Base-by-base conservation (phyloP, 1,140 invertebrate genomes). In the Macrosteles quadrilineatus region DNA sequence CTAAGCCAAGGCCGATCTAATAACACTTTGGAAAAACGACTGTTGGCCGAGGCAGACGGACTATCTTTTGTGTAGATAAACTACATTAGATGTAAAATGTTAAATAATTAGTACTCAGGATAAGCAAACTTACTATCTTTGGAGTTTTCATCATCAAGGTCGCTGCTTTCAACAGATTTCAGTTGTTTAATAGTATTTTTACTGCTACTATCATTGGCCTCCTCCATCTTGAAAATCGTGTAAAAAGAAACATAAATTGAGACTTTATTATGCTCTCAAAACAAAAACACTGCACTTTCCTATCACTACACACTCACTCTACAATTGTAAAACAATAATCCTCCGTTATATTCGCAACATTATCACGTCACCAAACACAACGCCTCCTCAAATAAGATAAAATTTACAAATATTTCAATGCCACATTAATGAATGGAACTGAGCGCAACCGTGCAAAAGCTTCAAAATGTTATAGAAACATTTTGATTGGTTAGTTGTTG, bases 111-210 rank as follows among this genome's bases (percentile, higher is more conserved):
- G n/a, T n/a, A n/a, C n/a, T n/a, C n/a, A n/a, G n/a, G n/a, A n/a
- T n/a, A n/a, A n/a, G n/a, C n/a, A n/a, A 40, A 25, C 63, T 43
- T 43, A 66, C 63, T 30, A 45, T 43, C 63, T 45, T 45, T 66
- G 21, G 63, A 45, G 29, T 66, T 66, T 40, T 66, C 63, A 9
- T 66, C 63, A 25, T 66, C 63, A 17, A 66, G 19, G 25, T 66
- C 63, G 31, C 63, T 66, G 3, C n/a, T 66, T 45, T 66, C 63
- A 27, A 66, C 40, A 19, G 63, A 66, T 66, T 66, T 66, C 2
- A 66, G 11, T 66, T 66, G 63, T 66, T 64, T 64, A n/a, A 66
- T 45, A 23, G 32, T 66, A 66, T 66, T 66, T 66, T 45, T 40
- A 43, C 32, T 17, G 17, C 12, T 66, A 66, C 25, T 45, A 27